Evolutionary conservation across 2,888 invertebrate genomes (phyloP), one percentile per base, ranked within the genome.

Genomic region (Thereva unica): DNA sequence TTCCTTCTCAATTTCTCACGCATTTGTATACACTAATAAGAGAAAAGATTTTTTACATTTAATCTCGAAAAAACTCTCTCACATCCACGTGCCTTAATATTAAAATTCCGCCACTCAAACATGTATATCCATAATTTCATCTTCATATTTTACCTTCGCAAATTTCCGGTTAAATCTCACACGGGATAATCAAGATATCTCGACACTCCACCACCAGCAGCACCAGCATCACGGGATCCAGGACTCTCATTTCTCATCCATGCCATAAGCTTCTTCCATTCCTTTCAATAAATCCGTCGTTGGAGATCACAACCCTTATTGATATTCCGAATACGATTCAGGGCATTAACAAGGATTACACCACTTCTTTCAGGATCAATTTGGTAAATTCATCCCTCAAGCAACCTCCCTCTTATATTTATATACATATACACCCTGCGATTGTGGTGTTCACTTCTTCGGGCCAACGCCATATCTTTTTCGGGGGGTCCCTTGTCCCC

Each of bases 321-420:
- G 69, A 65, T 69, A 69, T 69, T 69, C 69, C 65, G 49, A 67
- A 67, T 69, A 54, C 67, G 67, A 69, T 69, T 69, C 53, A 50
- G 55, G 50, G 69, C 67, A 69, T 69, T 69, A 69, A 65, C 69
- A 69, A 67, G 69, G 69, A 69, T 69, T 69, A 69, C 68, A 61
- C 67, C 69, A 69, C 68, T 69, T 69, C 69, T 67, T 69, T 69
- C 66, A 56, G 69, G 69, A 68, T 69, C 69, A 69, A 69, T 69
- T 69, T 69, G 66, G 66, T 69, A 66, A 69, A 69, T 69, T 69
- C 66, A 67, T 66, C 63, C 50, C 55, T 49, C 55, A 54, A 41
- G 55, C 47, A 47, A 47, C 34, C 65, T 45, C 37, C 40, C 44
- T 23, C 2, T 23, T 23, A 23, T 23, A 23, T 23, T 2, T 23